Percentiles rank a stretch among this genome's conserved stretches.
Evolutionary conservation across 1,140 invertebrate genomes (phyloP).

Genomic region (Ostrea denselamellosa): DNA sequence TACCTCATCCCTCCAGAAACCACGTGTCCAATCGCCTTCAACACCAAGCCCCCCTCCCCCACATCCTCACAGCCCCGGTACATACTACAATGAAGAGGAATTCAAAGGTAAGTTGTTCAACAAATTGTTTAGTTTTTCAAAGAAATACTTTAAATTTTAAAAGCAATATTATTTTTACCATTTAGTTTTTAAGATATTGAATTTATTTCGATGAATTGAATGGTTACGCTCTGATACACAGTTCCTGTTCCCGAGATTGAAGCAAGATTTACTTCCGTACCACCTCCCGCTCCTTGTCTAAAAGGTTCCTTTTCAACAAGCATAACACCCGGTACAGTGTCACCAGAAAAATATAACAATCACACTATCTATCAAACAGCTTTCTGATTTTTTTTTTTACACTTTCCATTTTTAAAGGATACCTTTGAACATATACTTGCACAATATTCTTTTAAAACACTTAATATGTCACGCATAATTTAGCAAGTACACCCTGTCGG

Average conservation of each 20-base stretch:
- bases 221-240: not conserved
- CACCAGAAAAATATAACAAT: no score
- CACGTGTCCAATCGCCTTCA: not conserved
- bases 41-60: not conserved
- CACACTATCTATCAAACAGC: no score
- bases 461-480: no score
- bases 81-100: not conserved
- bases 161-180: not conserved
- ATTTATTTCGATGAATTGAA: not conserved
- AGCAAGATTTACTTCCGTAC: not conserved
- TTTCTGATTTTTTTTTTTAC: no score
- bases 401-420: no score
- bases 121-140: not conserved
- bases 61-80: not conserved
- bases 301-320: no score
- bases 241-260: not conserved
- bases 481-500: no score
- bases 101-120: not conserved
- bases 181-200: not conserved
- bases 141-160: not conserved
- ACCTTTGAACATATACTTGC: no score
- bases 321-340: no score
- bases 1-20: not conserved
- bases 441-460: no score
- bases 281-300: not conserved